Evolutionary conservation across 2,113 vertebrate species (phyloP), one percentile per base, ranked within the genome.

Genomic region (Mugil cephalus): DNA sequence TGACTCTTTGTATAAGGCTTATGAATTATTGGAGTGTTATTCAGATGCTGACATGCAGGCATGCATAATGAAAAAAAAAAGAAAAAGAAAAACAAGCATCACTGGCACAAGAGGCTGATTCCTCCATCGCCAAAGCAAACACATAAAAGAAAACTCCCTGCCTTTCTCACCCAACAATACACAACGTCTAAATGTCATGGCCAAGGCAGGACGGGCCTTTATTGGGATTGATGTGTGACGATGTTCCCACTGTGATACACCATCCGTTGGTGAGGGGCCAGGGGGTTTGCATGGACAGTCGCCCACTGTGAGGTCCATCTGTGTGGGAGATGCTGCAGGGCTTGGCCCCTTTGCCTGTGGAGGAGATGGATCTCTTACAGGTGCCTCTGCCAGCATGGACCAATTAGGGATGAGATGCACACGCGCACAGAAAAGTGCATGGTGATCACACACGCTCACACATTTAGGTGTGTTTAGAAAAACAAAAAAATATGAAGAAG

Each of bases 271-370:
- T 60, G 85, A 74, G 50, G 67, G 67, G 74, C 54, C 61, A 58
- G 55, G 85, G 82, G 73, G 80, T 61, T 73, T 40, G 21, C 70
- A 50, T 80, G 86, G 86, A 77, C 40, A 10, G 72, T 13, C 39
- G 38, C 86, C 73, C 58, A 67, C 85, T 68, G 88, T 18, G 86
- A 84, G 82, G 78, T 89, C 91, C 89, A 89, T 91, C 91, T 92
- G 91, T 84, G 82, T 74, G 88, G 83, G 77, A 62, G 59, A 79
- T 40, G 76, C 74, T 47, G 74, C 58, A 13, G 84, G 18, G 77
- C 24, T 75, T 17, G 79, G 71, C 74, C 86, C 48, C 66, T 74
- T 43, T 2, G 74, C 83, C 87, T 82, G 83, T 65, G 82, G 87
- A 84, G 85, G 76, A 77, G 70, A 91, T 84, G 87, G 84, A 88